Base-by-base conservation (phyloP, 2,113 vertebrate genomes). In the Corydoras sp. region DNA sequence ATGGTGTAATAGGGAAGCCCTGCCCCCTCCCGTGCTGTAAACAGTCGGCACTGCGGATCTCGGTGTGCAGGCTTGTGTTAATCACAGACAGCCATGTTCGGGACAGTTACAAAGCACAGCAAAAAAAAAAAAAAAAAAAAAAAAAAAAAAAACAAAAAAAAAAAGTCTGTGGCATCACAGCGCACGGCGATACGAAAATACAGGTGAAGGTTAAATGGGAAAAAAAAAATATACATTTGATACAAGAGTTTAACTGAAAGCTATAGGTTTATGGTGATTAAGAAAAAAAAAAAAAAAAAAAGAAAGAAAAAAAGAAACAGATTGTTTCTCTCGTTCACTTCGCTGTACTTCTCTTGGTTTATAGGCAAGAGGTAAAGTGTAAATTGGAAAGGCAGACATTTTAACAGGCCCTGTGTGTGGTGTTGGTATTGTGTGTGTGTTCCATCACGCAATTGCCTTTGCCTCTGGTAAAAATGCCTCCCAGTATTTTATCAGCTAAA, bases 381-480 rank as follows among this genome's bases (percentile, higher is more conserved):
- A 2, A 43, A 88, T 83, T 86, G 88, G 86, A 87, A 87, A 86
- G 90, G 90, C 90, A 90, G 87, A 85, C 87, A 76, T 53, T 53
- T 53, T 53, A 14, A 12, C 13, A 2, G 51, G 3, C 10, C 11
- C 6, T 53, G 51, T 53, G 51, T 14, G 51, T 14, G 10, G 71
- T 77, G 72, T 43, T 72, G 73, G 72, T 55, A 30, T 73, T 70
- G 78, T 68, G 56, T 80, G 76, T 48, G 30, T 65, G 82, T 31
- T 76, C 58, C 3, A 55, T 93, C 92, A 99, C 66, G 94, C 96
- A 83, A 99, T 99, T 65, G 95, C 96, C 90, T 98, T 99, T 5
- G 97, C 97, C 84, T 99, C 96, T 0, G 97, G 97, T 62, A 99
- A 84, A 87, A 99, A 98, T 0, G 94, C 93, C 85, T 99, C 97